Base-by-base conservation (phyloP, 2,113 vertebrate species). In the Indri indri region DNA sequence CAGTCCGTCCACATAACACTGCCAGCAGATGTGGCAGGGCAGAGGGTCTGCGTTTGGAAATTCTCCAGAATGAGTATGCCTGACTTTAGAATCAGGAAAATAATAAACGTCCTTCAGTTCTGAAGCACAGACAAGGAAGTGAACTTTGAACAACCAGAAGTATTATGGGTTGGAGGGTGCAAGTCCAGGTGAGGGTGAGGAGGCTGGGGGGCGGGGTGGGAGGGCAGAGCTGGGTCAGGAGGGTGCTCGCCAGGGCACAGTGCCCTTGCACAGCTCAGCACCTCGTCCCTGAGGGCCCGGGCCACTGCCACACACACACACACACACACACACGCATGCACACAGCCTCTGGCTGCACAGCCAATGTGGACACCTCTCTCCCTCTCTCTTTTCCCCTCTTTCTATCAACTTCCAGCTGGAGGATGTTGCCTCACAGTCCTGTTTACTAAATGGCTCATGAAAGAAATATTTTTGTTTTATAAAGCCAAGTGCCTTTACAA, bases 1-100 rank as follows among this genome's bases (percentile, higher is more conserved):
- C 23, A 37, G 10, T 50, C 0, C 1, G 23, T 37, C 16, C 0
- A 2, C 34, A 10, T 4, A 54, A 16, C 0, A 16, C 1, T 0
- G 20, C 23, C 66, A 6, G 52, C 22, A 6, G 7, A 0, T 0
- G 0, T 1, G 2, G 37, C 0, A 1, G 40, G 89, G 22, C 4
- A 0, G 30, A 16, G 30, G 25, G 40, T 61, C 47, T 8, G 14
- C 22, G 59, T 20, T 54, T 47, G 42, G 71, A 30, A 42, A 45
- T 12, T 34, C 42, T 91, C 65, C 20, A 18, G 77, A 65, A 30
- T 77, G 47, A 11, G 20, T 34, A n/a, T 45, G 22, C 52, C 22
- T 82, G n/a, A 37, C 45, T 91, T 91, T 30, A 71, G 37, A 59
- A 17, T 82, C 52, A n/a, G 6, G 34, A 54, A 80, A 54, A 68